Conservation (phyloP, 2,888 invertebrate species). For the Chromoteleia sp. region DNA sequence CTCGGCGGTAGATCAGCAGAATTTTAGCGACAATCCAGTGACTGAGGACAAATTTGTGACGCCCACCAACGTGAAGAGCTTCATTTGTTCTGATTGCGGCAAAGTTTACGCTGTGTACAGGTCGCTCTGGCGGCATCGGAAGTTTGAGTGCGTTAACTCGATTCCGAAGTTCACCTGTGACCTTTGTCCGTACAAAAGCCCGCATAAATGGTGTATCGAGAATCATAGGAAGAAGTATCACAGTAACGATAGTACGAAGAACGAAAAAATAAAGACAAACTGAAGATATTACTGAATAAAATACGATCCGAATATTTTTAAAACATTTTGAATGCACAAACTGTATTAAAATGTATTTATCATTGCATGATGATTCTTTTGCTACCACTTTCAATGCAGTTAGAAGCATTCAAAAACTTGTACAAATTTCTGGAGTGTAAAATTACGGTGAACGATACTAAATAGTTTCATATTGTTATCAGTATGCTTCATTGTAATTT, state of each 20-base stretch:
- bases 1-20: conserved; percentile 20
- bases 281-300: no score
- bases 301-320: no score
- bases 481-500: no score
- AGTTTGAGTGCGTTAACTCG: conserved; percentile 81
- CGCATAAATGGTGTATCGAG: conserved; percentile 75
- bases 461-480: no score
- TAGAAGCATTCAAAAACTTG: no score
- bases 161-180: conserved; percentile 78
- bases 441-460: no score
- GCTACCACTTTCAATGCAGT: no score
- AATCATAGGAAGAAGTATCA: conserved; percentile 79
- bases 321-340: no score
- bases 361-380: no score
- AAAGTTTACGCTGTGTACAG: conserved; percentile 79
- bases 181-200: conserved; percentile 78
- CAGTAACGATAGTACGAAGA: conserved; percentile 7
- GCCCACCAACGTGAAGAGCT: conserved; percentile 60
- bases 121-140: conserved; percentile 81
- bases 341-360: no score
- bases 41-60: conserved; percentile 22
- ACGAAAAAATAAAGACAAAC: conserved; percentile 13
- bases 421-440: no score
- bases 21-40: conserved; percentile 1
- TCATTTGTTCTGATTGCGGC: conserved; percentile 79